phyloP scores from a whole-genome alignment of 2,113 vertebrate species.

The Vulpes ferrilata region DNA sequence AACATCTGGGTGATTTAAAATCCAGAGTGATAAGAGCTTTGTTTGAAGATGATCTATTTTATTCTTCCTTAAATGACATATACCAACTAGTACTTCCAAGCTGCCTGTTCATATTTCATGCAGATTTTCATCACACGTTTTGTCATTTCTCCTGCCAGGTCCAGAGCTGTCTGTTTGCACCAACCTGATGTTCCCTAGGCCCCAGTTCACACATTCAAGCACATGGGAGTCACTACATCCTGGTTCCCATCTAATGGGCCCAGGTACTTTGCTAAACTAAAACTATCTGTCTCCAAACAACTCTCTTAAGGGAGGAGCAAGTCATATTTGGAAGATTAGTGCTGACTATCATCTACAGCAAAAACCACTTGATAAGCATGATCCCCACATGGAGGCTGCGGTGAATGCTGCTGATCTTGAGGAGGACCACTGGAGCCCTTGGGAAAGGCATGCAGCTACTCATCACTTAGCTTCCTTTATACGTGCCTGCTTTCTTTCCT shows the following conservation, averaged over 20 bases:
- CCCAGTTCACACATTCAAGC: background rate
- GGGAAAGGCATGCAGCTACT: background rate
- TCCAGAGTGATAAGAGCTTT: constrained; percentile 49
- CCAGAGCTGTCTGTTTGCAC: background rate
- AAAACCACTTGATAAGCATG: constrained; percentile 10
- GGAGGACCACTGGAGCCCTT: constrained; percentile 50
- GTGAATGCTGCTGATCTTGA: constrained; percentile 52
- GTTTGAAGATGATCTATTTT: constrained; percentile 61
- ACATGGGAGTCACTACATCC: background rate
- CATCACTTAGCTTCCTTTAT: constrained; percentile 67
- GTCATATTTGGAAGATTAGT: constrained; percentile 51
- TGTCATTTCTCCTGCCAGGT: background rate
- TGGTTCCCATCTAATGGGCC: background rate
- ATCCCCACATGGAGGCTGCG: constrained; percentile 25
- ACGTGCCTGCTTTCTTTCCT: constrained; percentile 49
- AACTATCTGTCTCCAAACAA: background rate
- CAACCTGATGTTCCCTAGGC: background rate
- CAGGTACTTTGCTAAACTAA: background rate
- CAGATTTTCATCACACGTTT: background rate
- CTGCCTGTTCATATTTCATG: background rate
- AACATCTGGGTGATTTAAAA: constrained; percentile 69
- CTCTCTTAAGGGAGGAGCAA: background rate
- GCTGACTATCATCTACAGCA: background rate
- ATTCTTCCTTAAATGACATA: constrained; percentile 39
- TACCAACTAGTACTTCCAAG: background rate